phyloP scores from a whole-genome alignment of 1,140 invertebrate genomes.

The Palaemon carinicauda region DNA sequence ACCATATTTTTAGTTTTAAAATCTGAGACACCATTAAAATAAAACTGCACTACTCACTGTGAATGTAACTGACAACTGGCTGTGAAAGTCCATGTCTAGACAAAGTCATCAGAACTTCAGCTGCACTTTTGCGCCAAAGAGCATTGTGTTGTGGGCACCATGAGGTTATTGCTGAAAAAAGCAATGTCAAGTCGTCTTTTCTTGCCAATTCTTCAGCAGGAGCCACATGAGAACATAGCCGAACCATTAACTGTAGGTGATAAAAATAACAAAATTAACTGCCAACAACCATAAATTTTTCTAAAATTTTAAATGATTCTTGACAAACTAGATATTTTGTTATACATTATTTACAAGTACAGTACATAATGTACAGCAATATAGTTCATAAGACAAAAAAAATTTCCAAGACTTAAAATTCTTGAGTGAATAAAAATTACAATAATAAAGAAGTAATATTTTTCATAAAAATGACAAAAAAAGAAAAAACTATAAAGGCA shows the following conservation, averaged over 20 bases:
- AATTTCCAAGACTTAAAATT: too few relatives aligned
- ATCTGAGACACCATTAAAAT: too few relatives aligned
- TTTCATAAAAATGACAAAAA: too few relatives aligned
- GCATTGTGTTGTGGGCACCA: conserved; percentile 92
- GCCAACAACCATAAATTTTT: neutral
- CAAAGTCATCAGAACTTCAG: conserved; percentile 94
- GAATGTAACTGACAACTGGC: conserved; percentile 94
- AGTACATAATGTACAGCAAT: too few relatives aligned
- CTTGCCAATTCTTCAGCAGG: conserved; percentile 95
- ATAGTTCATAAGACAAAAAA: too few relatives aligned
- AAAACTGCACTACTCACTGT: conserved; percentile 76
- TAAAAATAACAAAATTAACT: neutral
- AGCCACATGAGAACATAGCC: conserved; percentile 88
- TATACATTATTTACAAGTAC: too few relatives aligned
- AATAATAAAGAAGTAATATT: too few relatives aligned
- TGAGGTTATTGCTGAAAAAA: conserved; percentile 96
- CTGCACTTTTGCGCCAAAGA: conserved; percentile 95
- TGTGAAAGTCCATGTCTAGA: conserved; percentile 92
- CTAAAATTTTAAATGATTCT: too few relatives aligned
- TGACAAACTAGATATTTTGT: too few relatives aligned
- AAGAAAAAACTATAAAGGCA: too few relatives aligned
- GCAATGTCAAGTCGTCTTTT: conserved; percentile 93
- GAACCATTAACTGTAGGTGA: conserved; percentile 80
- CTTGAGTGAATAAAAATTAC: too few relatives aligned
- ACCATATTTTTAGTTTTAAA: too few relatives aligned